Evolutionary conservation across 2,888 invertebrate genomes (phyloP), one percentile per base, ranked within the genome.

Genomic region (Helicoverpa assulta): DNA sequence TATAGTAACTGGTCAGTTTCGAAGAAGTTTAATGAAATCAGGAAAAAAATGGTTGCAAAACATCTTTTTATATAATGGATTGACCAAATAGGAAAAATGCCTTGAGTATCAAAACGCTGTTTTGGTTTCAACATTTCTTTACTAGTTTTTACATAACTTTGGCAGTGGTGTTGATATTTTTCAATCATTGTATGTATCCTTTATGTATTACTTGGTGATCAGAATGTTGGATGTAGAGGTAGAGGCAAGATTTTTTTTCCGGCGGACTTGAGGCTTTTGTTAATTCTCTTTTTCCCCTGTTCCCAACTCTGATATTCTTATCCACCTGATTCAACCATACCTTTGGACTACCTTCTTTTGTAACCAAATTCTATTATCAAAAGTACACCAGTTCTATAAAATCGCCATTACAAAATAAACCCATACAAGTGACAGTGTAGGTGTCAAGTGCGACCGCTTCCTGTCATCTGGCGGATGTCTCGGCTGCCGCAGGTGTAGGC

Each of bases 391-490:
- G 12, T 43, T 12, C 16, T 14, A 62, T 50, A 10, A 4, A 21
- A 2, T 43, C 19, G 37, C 19, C 18, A 53, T 53, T 55, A 18
- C 26, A 43, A 68, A 6, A 50, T 54, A 76, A 72, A 72, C 19
- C 76, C 76, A 52, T 63, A 62, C 56, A 67, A 54, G 55, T 52
- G 18, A 19, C 40, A 29, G 37, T 43, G 40, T 19, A 16, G 56
- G 70, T 73, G 62, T 58, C 71, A 73, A 73, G 72, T 77, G 66
- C 64, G 63, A 59, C 72, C 76, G 73, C 78, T 83, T 89, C 89
- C 88, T 80, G 76, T 66, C 89, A 88, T 86, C 87, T 88, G 87
- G 84, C 89, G 89, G 90, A 89, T 85, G 88, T 81, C 76, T 77
- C 73, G 67, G 73, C 70, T 80, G 62, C 55, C 74, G 76, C 70